These are phyloP conservation scores for Schrankia costaestrigalis DNA, from an alignment of 2,888 invertebrate genomes.

Conservation along the genomic window DNA sequence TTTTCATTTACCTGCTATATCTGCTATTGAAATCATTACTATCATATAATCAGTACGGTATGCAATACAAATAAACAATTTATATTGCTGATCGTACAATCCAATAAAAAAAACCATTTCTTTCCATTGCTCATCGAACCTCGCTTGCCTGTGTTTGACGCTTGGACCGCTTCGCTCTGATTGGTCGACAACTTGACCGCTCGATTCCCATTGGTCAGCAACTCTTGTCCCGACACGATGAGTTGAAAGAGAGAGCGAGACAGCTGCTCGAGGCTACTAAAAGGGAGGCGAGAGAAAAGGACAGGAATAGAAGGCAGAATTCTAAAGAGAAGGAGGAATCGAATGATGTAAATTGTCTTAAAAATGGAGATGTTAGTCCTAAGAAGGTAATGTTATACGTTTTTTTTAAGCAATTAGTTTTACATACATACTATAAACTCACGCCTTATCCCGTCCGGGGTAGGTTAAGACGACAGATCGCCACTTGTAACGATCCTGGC, in stretches of 20 bases:
- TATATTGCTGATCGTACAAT: constrained; percentile 6
- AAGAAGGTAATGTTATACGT: constrained; percentile 54
- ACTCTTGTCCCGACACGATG: constrained; percentile 89
- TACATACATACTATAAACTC: too few species aligned
- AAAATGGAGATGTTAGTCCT: constrained; percentile 63
- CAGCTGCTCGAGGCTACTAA: constrained; percentile 90
- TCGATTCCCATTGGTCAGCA: constrained; percentile 79
- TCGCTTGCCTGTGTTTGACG: constrained; percentile 57
- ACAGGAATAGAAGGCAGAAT: constrained; percentile 47
- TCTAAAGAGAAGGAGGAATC: constrained; percentile 81
- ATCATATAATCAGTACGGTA: constrained; percentile 12
- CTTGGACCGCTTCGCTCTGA: constrained; percentile 47
- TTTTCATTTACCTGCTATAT: too few species aligned
- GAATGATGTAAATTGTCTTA: constrained; percentile 63
- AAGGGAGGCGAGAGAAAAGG: constrained; percentile 81
- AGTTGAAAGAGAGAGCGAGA: constrained; percentile 91
- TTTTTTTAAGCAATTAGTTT: too few species aligned
- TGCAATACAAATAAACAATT: constrained; percentile 13
- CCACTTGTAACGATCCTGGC: too few species aligned
- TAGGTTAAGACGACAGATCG: too few species aligned
- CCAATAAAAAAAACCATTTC: constrained; percentile 40
- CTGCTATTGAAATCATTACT: constrained; percentile 11
- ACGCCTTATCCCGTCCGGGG: too few species aligned
- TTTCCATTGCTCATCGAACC: constrained; percentile 56
- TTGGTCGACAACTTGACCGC: constrained; percentile 30